A percentile compares a stretch with the other conserved stretches of the same genome.
Evolutionary conservation across 2,888 invertebrate genomes (phyloP).

Genomic region (Hypolimnas misippus): DNA sequence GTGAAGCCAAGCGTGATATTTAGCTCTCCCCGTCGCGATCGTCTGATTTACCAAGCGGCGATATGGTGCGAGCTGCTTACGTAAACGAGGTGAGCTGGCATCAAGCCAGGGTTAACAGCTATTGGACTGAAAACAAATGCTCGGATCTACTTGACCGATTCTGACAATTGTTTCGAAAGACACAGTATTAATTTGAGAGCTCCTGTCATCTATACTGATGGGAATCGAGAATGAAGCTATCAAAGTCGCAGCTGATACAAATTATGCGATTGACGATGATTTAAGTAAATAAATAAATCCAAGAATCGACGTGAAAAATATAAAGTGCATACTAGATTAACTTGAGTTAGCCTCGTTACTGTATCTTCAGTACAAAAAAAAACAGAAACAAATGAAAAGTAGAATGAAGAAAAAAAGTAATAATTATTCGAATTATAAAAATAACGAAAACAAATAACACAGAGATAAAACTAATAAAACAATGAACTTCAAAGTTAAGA

Average conservation of each 20-base stretch:
- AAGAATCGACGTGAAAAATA: not conserved
- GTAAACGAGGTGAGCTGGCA: conserved; percentile 56
- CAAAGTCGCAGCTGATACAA: not conserved
- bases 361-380: no score
- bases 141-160: conserved; percentile 49
- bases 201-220: conserved; percentile 36
- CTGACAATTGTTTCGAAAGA: conserved; percentile 49
- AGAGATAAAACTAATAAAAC: no score
- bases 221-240: conserved; percentile 2
- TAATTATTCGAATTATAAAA: no score
- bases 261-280: not conserved
- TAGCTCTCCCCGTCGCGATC: conserved; percentile 33
- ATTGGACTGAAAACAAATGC: conserved; percentile 51
- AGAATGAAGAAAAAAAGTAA: no score
- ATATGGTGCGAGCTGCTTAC: conserved; percentile 47
- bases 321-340: not conserved
- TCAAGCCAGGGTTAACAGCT: conserved; percentile 53
- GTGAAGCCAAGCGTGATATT: conserved; percentile 28
- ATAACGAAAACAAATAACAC: no score
- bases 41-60: conserved; percentile 48
- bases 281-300: not conserved
- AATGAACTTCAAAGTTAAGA: not conserved
- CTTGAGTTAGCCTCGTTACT: no score
- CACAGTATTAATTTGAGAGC: conserved; percentile 45
- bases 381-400: no score